Conservation (phyloP, 2,797 vertebrate species). For the Dendrocincla tyrannina region DNA sequence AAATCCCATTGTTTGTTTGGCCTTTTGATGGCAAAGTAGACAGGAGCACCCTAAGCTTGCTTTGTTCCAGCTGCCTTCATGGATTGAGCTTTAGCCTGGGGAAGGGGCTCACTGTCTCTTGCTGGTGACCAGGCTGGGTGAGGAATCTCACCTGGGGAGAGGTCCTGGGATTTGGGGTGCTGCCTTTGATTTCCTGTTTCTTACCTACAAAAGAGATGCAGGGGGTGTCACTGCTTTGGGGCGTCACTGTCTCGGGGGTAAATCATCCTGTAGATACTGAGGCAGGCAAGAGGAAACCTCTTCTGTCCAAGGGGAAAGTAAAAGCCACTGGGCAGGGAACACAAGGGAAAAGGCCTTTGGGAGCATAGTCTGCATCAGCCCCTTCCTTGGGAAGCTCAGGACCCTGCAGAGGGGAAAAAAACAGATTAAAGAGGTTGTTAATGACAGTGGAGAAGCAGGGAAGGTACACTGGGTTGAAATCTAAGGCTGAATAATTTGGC, state of each 20-base stretch:
- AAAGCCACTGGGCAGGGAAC: neutral
- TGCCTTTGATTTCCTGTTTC: neutral
- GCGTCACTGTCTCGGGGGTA: neutral
- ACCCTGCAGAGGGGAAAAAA: rapidly evolving
- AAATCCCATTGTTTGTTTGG: neutral
- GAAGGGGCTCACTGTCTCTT: neutral
- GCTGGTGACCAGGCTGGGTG: neutral
- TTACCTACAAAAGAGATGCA: neutral
- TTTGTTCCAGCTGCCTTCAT: neutral
- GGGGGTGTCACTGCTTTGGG: neutral
- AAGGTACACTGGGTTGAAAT: neutral
- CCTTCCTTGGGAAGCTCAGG: neutral
- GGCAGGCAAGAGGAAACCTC: neutral
- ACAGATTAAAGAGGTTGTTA: neutral
- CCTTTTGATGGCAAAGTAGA: neutral
- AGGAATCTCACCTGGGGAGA: neutral
- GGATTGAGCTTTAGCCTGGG: neutral
- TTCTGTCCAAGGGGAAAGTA: neutral
- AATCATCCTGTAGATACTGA: neutral
- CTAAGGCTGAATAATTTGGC: neutral
- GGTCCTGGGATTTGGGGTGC: neutral
- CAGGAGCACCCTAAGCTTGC: neutral
- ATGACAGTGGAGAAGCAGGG: neutral
- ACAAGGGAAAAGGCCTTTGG: no score
- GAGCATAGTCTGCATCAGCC: neutral